phyloP scores from a whole-genome alignment of 37 sponge, comb jelly and placozoan genomes.

The Mnemiopsis leidyi region DNA sequence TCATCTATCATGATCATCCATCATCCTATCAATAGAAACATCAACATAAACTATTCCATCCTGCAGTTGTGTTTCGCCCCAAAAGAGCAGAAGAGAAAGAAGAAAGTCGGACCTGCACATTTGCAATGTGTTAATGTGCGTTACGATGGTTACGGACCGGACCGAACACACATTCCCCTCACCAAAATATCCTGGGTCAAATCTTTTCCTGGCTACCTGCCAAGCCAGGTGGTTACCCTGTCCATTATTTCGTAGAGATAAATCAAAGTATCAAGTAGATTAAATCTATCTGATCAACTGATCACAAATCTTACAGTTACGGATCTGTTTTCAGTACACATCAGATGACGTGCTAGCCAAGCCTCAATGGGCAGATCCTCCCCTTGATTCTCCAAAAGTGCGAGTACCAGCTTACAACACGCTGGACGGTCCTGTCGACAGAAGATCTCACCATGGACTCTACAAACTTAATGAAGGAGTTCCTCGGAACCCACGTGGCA shows the following conservation, averaged over 20 bases:
- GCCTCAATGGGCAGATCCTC: constrained; percentile 57
- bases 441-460: constrained; percentile 19
- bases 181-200: constrained; percentile 39
- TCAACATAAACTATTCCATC: not conserved
- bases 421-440: constrained; percentile 25
- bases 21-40: too few relatives aligned
- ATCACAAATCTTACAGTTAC: not conserved
- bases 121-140: constrained; percentile 46
- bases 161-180: not conserved
- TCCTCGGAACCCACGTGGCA: constrained; percentile 34
- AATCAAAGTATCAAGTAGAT: too few relatives aligned
- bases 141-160: constrained; percentile 40
- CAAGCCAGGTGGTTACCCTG: constrained; percentile 51
- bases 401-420: constrained; percentile 17
- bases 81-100: constrained; percentile 12
- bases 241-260: too few relatives aligned
- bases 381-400: constrained; percentile 8
- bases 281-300: too few relatives aligned
- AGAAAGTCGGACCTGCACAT: not conserved
- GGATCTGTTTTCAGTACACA: constrained; percentile 41
- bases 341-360: constrained; percentile 6
- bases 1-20: not conserved
- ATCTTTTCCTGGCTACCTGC: constrained; percentile 44
- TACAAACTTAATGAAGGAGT: constrained; percentile 53
- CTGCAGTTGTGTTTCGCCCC: constrained; percentile 24